These are phyloP conservation scores for Stenotaenia linearis DNA, from an alignment of 2,888 invertebrate genomes.

Conservation along the genomic window DNA sequence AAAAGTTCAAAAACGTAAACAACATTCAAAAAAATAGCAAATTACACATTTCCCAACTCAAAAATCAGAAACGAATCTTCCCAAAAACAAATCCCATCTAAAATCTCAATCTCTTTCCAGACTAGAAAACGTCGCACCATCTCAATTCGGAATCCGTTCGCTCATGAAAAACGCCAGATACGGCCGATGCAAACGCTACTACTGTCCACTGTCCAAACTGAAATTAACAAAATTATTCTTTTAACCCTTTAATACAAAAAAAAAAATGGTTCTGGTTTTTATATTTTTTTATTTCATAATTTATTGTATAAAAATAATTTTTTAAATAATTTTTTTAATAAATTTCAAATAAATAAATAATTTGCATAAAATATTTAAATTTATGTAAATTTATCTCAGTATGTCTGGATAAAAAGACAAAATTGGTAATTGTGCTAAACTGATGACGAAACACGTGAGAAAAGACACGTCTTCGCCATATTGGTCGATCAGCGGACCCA, in stretches of 20 bases:
- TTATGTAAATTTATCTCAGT: background rate
- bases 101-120: no score
- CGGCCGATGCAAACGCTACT: background rate
- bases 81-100: no score
- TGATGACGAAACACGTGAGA: background rate
- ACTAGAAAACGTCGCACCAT: background rate
- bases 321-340: background rate
- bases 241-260: no score
- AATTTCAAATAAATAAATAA: background rate
- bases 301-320: background rate
- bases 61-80: no score
- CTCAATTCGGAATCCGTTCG: background rate
- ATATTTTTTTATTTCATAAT: background rate
- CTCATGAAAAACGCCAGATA: background rate
- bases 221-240: background rate
- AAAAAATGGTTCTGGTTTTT: background rate
- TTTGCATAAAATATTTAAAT: background rate
- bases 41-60: no score
- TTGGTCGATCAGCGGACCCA: conserved; percentile 13
- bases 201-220: background rate
- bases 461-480: background rate
- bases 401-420: background rate
- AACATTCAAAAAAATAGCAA: no score
- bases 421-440: background rate
- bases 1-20: no score